These are phyloP conservation scores for Lasiommata megera DNA, from an alignment of 2,888 invertebrate species.

Conservation along the genomic window DNA sequence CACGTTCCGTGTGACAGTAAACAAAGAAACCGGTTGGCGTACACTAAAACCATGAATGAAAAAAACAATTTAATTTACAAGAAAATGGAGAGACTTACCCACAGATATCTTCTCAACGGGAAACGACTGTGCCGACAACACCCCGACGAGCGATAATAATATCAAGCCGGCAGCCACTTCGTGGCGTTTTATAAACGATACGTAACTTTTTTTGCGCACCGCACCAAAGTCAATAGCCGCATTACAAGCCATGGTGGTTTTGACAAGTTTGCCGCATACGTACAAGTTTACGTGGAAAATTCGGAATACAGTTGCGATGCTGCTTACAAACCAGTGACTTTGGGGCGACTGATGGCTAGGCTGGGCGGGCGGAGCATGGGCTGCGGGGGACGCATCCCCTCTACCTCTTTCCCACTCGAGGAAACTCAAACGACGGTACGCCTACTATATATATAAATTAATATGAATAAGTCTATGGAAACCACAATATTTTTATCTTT, in stretches of 20 bases:
- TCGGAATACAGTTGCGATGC: slow-evolving; percentile 62
- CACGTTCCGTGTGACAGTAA: background rate
- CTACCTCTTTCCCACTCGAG: slow-evolving; percentile 47
- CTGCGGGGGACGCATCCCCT: slow-evolving; percentile 50
- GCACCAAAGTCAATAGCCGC: slow-evolving; percentile 9
- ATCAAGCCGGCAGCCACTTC: slow-evolving; percentile 46
- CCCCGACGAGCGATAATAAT: slow-evolving; percentile 56
- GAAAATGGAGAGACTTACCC: slow-evolving; percentile 56
- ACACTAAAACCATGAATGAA: background rate
- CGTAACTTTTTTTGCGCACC: slow-evolving; percentile 28
- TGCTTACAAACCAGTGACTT: slow-evolving; percentile 77
- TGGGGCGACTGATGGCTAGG: slow-evolving; percentile 70
- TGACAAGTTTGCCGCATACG: slow-evolving; percentile 31
- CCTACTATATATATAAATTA: slow-evolving; percentile 1
- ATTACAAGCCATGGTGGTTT: slow-evolving; percentile 37
- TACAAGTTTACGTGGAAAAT: slow-evolving; percentile 39
- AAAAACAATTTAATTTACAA: slow-evolving; percentile 7
- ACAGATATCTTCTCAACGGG: slow-evolving; percentile 74
- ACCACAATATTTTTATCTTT: too few relatives aligned
- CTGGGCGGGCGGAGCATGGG: slow-evolving; percentile 58
- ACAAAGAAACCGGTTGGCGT: background rate
- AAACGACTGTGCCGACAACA: slow-evolving; percentile 60
- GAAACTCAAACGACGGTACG: slow-evolving; percentile 20
- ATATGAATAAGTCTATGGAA: too few relatives aligned
- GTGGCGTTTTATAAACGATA: slow-evolving; percentile 40